phyloP scores from a whole-genome alignment of 2,797 vertebrate species.

The Yasuhikotakia modesta region DNA sequence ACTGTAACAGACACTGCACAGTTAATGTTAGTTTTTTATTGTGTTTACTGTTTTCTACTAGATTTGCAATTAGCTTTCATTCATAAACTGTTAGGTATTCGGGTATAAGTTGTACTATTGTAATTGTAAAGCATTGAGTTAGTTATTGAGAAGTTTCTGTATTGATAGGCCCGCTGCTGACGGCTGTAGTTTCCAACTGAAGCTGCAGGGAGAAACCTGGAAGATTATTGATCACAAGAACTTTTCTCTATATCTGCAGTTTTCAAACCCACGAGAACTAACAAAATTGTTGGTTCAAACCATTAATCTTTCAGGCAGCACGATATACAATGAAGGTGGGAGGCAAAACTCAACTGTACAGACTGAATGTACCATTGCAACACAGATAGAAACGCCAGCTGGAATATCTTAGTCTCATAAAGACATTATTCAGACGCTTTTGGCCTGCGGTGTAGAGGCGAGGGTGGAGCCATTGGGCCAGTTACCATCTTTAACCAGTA shows the following conservation, averaged over 20 bases:
- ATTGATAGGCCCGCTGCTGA: slow-evolving; percentile 60
- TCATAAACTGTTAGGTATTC: too few species aligned
- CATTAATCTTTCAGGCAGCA: too few species aligned
- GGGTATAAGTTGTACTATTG: too few species aligned
- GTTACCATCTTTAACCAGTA: slow-evolving; percentile 51
- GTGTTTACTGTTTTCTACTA: too few species aligned
- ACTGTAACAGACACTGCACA: too few species aligned
- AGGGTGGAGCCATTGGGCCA: not conserved
- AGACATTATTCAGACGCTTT: not conserved
- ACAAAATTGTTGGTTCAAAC: slow-evolving; percentile 11
- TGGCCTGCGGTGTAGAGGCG: slow-evolving; percentile 15
- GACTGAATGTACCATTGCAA: not conserved
- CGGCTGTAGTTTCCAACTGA: slow-evolving; percentile 47
- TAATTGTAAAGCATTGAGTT: slow-evolving; percentile 13
- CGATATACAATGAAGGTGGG: too few species aligned
- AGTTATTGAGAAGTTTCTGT: slow-evolving; percentile 34
- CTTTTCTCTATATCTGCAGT: slow-evolving; percentile 27
- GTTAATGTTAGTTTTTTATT: too few species aligned
- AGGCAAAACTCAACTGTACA: not conserved
- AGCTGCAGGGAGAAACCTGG: slow-evolving; percentile 41
- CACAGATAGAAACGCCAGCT: slow-evolving; percentile 27
- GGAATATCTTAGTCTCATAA: not conserved
- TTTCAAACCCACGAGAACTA: slow-evolving; percentile 12
- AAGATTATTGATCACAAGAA: slow-evolving; percentile 53
- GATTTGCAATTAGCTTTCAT: too few species aligned